Evolutionary conservation across 2,888 invertebrate species (phyloP).

Genomic region (Euproctis similis): DNA sequence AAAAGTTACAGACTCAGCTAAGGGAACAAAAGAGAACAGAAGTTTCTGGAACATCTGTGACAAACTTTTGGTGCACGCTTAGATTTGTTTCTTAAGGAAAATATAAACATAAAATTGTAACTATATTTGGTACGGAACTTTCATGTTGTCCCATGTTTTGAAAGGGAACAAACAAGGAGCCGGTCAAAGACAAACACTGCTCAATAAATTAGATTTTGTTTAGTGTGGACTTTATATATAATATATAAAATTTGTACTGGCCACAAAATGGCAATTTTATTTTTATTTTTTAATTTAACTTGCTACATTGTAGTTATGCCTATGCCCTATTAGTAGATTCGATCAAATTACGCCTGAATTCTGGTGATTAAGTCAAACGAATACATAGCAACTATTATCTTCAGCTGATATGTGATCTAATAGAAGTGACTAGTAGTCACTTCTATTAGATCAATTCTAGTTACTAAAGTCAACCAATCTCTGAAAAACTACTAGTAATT

Average conservation of each 20-base stretch:
- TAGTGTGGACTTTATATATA: too few relatives aligned
- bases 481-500: too few relatives aligned
- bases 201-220: slow-evolving; percentile 14
- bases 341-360: too few relatives aligned
- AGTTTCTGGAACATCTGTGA: slow-evolving; percentile 25
- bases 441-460: too few relatives aligned
- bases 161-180: slow-evolving; percentile 9
- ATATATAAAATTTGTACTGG: background rate
- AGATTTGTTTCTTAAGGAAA: slow-evolving; percentile 11
- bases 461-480: too few relatives aligned
- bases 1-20: slow-evolving; percentile 19
- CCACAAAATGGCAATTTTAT: background rate
- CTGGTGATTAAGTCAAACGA: too few relatives aligned
- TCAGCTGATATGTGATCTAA: too few relatives aligned
- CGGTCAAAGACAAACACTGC: background rate
- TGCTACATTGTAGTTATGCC: too few relatives aligned
- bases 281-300: too few relatives aligned
- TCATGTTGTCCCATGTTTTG: slow-evolving; percentile 18
- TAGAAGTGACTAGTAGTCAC: too few relatives aligned
- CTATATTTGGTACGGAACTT: slow-evolving; percentile 16
- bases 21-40: slow-evolving; percentile 19
- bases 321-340: too few relatives aligned
- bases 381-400: too few relatives aligned
- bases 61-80: slow-evolving; percentile 16
- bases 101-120: slow-evolving; percentile 10